phyloP scores from a whole-genome alignment of 2,888 invertebrate species.

The Cataglyphis cursor region DNA sequence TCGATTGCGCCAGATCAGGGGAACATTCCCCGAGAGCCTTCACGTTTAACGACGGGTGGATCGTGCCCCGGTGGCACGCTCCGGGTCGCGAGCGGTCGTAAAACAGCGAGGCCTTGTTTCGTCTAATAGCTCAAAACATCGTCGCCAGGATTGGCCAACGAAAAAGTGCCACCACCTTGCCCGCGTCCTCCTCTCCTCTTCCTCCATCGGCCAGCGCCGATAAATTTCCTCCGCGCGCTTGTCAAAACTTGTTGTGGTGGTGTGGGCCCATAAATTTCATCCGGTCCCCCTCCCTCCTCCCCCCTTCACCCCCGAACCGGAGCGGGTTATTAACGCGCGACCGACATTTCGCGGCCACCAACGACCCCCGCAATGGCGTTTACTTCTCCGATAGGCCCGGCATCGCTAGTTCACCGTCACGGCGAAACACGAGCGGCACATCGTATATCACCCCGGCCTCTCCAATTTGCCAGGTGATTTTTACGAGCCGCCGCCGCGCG shows the following conservation, averaged over 20 bases:
- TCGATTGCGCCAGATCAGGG: slow-evolving; percentile 27
- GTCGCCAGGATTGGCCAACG: slow-evolving; percentile 53
- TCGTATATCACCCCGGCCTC: slow-evolving; percentile 72
- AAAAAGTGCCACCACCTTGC: slow-evolving; percentile 59
- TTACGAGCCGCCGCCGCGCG: slow-evolving; percentile 65
- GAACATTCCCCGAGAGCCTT: slow-evolving; percentile 41
- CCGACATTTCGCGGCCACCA: slow-evolving; percentile 54
- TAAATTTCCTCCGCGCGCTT: slow-evolving; percentile 78
- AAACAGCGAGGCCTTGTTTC: slow-evolving; percentile 77
- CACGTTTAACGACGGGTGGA: slow-evolving; percentile 64
- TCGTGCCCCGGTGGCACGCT: slow-evolving; percentile 64
- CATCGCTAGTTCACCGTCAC: slow-evolving; percentile 57
- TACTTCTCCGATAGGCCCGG: slow-evolving; percentile 38
- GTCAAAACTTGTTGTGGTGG: slow-evolving; percentile 76
- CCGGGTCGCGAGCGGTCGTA: slow-evolving; percentile 64
- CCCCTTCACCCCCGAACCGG: slow-evolving; percentile 39
- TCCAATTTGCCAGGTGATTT: slow-evolving; percentile 79
- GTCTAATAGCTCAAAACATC: slow-evolving; percentile 82
- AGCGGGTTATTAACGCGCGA: slow-evolving; percentile 67
- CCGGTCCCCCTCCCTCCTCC: slow-evolving; percentile 37
- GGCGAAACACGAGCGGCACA: slow-evolving; percentile 69
- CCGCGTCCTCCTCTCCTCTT: slow-evolving; percentile 22
- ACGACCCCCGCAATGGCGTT: slow-evolving; percentile 34
- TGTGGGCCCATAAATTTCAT: slow-evolving; percentile 70
- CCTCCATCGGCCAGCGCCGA: slow-evolving; percentile 62